Evolutionary conservation across 2,113 vertebrate species (phyloP), one percentile per base, ranked within the genome.

Genomic region (Istiophorus platypterus): DNA sequence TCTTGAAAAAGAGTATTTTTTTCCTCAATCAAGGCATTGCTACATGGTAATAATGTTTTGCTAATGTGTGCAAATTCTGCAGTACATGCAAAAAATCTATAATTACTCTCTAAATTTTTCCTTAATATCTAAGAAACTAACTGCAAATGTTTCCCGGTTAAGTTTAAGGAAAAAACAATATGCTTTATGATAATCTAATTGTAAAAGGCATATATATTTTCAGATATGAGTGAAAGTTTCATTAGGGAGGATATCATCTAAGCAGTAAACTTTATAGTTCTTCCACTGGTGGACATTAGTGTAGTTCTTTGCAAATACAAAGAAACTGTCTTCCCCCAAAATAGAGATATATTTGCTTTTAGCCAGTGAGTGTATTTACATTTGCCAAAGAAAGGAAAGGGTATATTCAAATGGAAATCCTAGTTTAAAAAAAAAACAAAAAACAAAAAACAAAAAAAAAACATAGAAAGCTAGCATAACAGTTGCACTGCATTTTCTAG

Each of bases 401-500:
- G 63, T 92, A 87, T 92, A 86, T 91, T 91, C 72, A 86, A 90
- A 91, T 77, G 77, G 41, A 88, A 91, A 85, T 84, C 85, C 39
- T 73, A 67, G 72, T 34, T 27, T n/a, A 31, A 37, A 51, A 42
- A 31, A 65, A 70, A 78, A n/a, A 42, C n/a, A 56, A 1, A 80
- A 56, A 78, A 85, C 86, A 94, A 92, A 37, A 5, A 34, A 34
- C 11, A 39, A 57, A 26, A 31, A 52, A 61, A 77, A 27, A 34
- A 52, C 10, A 79, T 47, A 77, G 84, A 85, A 94, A 92, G 87
- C 70, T 91, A 95, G 92, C 94, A 86, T 91, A 96, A 91, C 90
- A 88, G 86, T 88, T 95, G 93, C 94, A 95, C 96, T 96, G 92
- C 94, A 92, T 95, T 96, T 95, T 86, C 86, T 96, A 93, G 93